Conservation (phyloP, 2,113 vertebrate species). For the Canis aureus region DNA sequence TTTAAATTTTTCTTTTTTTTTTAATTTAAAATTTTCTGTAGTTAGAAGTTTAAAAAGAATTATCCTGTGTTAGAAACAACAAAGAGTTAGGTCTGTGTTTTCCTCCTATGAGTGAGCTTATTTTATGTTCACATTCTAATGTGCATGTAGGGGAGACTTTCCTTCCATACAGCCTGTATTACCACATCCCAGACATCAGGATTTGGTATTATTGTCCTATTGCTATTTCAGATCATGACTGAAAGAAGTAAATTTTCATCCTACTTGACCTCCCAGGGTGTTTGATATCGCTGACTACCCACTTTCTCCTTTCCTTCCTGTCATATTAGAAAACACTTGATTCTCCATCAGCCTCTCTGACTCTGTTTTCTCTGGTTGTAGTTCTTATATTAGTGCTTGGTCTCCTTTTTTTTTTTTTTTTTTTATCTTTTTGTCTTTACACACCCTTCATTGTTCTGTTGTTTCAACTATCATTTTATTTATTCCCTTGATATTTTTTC, state of each 20-base stretch:
- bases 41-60: slow-evolving; percentile 12
- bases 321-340: neutral
- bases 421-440: neutral
- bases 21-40: neutral
- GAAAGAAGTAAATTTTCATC: neutral
- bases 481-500: neutral
- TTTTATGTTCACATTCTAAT: neutral
- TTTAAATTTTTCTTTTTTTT: neutral
- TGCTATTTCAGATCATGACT: neutral
- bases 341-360: neutral
- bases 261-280: neutral
- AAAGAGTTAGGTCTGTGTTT: neutral
- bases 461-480: neutral
- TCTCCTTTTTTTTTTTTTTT: neutral
- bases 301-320: neutral
- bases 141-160: neutral
- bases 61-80: neutral
- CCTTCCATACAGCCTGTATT: neutral
- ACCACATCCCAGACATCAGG: neutral
- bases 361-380: neutral
- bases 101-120: neutral
- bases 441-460: neutral
- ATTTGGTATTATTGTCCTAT: neutral
- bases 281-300: neutral
- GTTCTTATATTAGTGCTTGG: neutral